These are phyloP conservation scores for Egretta garzetta DNA, from an alignment of 2,113 vertebrate genomes.

Conservation along the genomic window DNA sequence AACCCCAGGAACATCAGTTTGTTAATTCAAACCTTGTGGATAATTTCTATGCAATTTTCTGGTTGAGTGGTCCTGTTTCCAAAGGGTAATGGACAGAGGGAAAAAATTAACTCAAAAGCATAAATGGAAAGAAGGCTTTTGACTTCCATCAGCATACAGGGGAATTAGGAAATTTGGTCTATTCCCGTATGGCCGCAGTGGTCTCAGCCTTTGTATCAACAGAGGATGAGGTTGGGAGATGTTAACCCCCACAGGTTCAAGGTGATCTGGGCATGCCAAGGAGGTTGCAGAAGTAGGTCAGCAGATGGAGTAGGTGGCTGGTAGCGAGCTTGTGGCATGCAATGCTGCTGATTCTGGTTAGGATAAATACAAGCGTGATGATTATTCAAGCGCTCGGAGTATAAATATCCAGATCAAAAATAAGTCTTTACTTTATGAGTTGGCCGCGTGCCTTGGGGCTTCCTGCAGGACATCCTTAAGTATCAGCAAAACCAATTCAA, in stretches of 20 bases:
- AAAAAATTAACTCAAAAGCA: neutral
- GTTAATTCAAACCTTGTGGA: neutral
- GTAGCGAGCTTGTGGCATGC: neutral
- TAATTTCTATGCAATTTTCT: neutral
- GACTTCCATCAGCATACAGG: neutral
- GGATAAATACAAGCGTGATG: neutral
- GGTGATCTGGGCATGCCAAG: neutral
- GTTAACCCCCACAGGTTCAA: accelerated
- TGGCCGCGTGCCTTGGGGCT: neutral
- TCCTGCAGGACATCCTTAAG: neutral
- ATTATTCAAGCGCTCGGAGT: neutral
- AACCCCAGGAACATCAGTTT: neutral
- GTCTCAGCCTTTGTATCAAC: neutral
- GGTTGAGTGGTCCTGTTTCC: neutral
- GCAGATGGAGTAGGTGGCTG: neutral
- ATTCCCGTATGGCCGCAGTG: neutral
- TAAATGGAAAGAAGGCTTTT: neutral
- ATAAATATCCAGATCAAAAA: neutral
- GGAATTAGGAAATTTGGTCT: neutral
- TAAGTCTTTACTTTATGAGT: neutral
- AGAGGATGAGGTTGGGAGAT: neutral
- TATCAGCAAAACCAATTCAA: neutral
- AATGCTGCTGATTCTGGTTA: neutral
- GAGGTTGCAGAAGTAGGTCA: neutral
- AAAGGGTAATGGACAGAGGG: neutral